A percentile compares a stretch with the other conserved stretches of the same genome.
These are phyloP conservation scores for Hofmannophila pseudospretella DNA, from an alignment of 2,888 invertebrate genomes.

Conservation along the genomic window DNA sequence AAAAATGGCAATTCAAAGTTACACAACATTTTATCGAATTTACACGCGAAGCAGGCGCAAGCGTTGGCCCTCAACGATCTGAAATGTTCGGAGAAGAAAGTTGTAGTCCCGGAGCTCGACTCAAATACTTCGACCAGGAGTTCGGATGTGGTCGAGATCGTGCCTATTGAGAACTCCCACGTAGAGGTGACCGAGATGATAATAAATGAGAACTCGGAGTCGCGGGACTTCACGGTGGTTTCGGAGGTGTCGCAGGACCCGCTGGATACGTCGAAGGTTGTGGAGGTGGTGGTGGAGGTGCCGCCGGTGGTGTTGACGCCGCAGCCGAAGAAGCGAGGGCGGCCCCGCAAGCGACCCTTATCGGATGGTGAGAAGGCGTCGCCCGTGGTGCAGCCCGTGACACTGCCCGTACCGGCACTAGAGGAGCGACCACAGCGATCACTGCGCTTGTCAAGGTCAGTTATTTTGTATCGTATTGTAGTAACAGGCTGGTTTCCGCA, in stretches of 20 bases:
- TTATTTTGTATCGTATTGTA: constrained; percentile 6
- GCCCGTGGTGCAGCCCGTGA: constrained; percentile 32
- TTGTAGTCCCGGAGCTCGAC: constrained; percentile 45
- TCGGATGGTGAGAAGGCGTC: constrained; percentile 50
- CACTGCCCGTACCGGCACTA: constrained; percentile 54
- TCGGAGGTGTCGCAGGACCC: constrained; percentile 64
- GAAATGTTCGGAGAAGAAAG: constrained; percentile 44
- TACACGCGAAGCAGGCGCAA: constrained; percentile 65
- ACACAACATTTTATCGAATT: constrained; percentile 65
- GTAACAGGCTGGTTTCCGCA: too few species aligned
- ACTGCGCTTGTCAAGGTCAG: constrained; percentile 62
- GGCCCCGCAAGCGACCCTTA: constrained; percentile 63
- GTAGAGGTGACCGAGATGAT: constrained; percentile 59
- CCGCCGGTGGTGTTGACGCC: constrained; percentile 50
- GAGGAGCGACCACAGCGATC: constrained; percentile 71
- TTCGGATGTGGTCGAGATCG: constrained; percentile 47
- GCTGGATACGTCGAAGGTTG: constrained; percentile 41
- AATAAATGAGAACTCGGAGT: constrained; percentile 66
- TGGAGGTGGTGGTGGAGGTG: constrained; percentile 20
- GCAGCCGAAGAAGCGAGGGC: constrained; percentile 66
- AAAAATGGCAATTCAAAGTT: constrained; percentile 75
- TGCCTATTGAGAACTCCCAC: constrained; percentile 45
- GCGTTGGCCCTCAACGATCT: constrained; percentile 46
- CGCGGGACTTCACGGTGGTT: constrained; percentile 48
- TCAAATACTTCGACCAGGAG: constrained; percentile 58